Conservation (phyloP, 2,888 invertebrate species). For the Drosophila diplacantha region DNA sequence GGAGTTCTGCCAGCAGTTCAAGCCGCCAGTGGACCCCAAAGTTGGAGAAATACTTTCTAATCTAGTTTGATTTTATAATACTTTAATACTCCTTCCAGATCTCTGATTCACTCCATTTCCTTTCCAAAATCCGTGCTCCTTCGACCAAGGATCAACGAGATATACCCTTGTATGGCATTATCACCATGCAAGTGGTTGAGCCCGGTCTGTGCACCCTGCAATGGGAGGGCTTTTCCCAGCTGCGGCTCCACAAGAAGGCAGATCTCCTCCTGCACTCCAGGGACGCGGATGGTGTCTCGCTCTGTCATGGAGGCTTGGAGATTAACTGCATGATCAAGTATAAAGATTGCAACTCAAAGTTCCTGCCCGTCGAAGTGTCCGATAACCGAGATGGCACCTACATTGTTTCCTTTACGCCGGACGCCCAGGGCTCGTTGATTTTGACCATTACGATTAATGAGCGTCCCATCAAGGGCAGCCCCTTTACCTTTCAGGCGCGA, state of each 20-base stretch:
- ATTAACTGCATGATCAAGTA: constrained; percentile 80
- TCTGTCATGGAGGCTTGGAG: constrained; percentile 84
- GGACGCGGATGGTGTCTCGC: constrained; percentile 81
- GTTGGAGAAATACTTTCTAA: constrained; percentile 38
- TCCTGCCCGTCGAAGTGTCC: constrained; percentile 79
- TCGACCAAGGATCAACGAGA: constrained; percentile 75
- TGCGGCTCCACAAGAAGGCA: constrained; percentile 82
- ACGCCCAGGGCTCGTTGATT: constrained; percentile 82
- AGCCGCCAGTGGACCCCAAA: constrained; percentile 78
- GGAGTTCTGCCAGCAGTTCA: constrained; percentile 81
- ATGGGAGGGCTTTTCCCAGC: constrained; percentile 77
- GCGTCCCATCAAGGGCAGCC: constrained; percentile 84
- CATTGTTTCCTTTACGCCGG: constrained; percentile 81
- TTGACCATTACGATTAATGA: constrained; percentile 82
- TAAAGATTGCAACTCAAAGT: constrained; percentile 79
- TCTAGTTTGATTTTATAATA: background rate
- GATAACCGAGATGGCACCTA: constrained; percentile 84
- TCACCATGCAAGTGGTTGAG: constrained; percentile 83
- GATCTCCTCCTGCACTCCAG: constrained; percentile 81
- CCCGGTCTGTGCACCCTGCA: constrained; percentile 81
- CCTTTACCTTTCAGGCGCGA: constrained; percentile 83
- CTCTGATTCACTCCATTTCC: constrained; percentile 79
- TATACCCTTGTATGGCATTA: constrained; percentile 80
- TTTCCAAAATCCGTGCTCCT: constrained; percentile 80
- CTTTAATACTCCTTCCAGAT: constrained; percentile 55